These are phyloP conservation scores for Synanthedon tipuliformis DNA, from an alignment of 2,888 invertebrate species.

Conservation along the genomic window DNA sequence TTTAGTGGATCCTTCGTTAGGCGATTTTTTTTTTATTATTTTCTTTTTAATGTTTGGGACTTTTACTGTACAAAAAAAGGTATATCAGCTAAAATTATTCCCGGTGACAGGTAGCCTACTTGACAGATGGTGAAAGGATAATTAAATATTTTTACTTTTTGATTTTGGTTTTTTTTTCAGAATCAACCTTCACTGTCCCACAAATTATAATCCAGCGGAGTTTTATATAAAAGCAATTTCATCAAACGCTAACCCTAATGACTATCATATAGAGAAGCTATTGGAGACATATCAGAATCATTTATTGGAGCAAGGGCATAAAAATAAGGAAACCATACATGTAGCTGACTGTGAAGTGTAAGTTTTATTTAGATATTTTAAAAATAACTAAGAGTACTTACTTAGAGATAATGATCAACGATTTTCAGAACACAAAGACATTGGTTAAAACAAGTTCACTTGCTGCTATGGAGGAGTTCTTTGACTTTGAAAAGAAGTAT, in stretches of 20 bases:
- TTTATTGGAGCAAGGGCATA: neutral
- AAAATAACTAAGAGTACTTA: neutral
- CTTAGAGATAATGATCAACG: conserved; percentile 10
- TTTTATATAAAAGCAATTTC: conserved; percentile 77
- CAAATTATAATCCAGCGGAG: conserved; percentile 86
- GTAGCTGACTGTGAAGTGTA: neutral
- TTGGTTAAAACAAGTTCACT: conserved; percentile 73
- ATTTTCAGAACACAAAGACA: conserved; percentile 37
- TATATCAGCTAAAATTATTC: too few species aligned
- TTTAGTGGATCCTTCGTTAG: too few species aligned
- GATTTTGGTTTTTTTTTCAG: conserved; percentile 40
- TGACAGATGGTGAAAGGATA: too few species aligned
- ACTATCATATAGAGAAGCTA: conserved; percentile 18
- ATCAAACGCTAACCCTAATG: conserved; percentile 7
- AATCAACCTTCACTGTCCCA: conserved; percentile 74
- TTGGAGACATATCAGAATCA: conserved; percentile 14
- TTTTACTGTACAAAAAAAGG: too few species aligned
- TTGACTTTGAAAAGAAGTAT: conserved; percentile 73
- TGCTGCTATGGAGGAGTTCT: conserved; percentile 76
- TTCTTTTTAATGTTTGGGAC: too few species aligned
- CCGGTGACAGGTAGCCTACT: too few species aligned
- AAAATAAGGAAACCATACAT: too few species aligned
- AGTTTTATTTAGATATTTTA: neutral
- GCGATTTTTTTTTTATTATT: too few species aligned
- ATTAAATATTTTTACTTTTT: too few species aligned